Percentiles rank a stretch among this genome's conserved stretches.
Conservation (phyloP, 2,888 invertebrate genomes). For the Cheilosia variabilis region DNA sequence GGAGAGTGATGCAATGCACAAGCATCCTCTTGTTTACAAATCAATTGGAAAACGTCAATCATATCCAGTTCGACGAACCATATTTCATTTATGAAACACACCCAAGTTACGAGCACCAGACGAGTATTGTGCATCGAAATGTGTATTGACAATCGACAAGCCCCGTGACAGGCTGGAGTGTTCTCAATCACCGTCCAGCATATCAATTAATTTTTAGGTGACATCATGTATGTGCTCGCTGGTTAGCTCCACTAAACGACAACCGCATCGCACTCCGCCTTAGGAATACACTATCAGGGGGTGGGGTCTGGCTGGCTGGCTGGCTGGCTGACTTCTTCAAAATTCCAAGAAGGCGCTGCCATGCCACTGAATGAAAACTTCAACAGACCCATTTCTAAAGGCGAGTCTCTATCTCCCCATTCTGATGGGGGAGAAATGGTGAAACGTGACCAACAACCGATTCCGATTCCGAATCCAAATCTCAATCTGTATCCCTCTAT, state of each 20-base stretch:
- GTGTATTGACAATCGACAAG: conserved; percentile 18
- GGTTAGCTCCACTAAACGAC: conserved; percentile 51
- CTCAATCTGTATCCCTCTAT: conserved; percentile 29
- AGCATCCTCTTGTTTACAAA: conserved; percentile 8
- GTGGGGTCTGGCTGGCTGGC: not conserved
- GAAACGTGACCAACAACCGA: conserved; percentile 64
- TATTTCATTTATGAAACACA: conserved; percentile 48
- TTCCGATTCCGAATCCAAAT: not conserved
- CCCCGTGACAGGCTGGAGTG: conserved; percentile 53
- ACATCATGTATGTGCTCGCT: conserved; percentile 49
- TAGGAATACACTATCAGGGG: conserved; percentile 17
- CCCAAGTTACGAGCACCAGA: conserved; percentile 10
- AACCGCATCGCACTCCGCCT: conserved; percentile 6
- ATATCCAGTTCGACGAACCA: conserved; percentile 68
- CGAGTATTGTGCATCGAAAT: conserved; percentile 40
- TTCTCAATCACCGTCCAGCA: conserved; percentile 56
- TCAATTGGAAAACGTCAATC: conserved; percentile 19
- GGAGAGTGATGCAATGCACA: conserved; percentile 23
- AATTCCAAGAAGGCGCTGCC: conserved; percentile 54
- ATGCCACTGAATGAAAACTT: conserved; percentile 46
- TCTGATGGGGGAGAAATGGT: not conserved
- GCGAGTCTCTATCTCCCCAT: conserved; percentile 20
- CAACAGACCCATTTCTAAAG: conserved; percentile 47
- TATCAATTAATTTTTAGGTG: conserved; percentile 69
- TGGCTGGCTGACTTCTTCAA: conserved; percentile 17